Evolutionary conservation across 1,140 invertebrate genomes (phyloP).

Genomic region (Leptoteleia sp.): DNA sequence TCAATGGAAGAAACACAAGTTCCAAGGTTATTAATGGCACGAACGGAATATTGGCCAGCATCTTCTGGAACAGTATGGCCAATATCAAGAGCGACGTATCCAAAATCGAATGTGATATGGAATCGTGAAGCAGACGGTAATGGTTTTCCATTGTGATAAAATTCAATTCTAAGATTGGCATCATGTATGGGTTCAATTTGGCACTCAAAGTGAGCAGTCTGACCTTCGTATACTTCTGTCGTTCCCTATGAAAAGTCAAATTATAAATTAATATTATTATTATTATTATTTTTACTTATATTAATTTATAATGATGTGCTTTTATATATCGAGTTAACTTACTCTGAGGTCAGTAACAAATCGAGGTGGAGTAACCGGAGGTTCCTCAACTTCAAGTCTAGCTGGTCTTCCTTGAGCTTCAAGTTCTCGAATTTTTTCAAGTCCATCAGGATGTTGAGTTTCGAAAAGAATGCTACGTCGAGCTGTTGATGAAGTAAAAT

Average conservation of each 20-base stretch:
- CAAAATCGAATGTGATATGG: constrained; percentile 97
- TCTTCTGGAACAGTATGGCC: constrained; percentile 94
- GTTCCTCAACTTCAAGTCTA: constrained; percentile 90
- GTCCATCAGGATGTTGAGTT: constrained; percentile 94
- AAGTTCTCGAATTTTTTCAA: constrained; percentile 94
- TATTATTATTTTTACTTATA: too few relatives aligned
- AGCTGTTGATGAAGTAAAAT: constrained; percentile 80
- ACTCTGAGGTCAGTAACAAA: constrained; percentile 89
- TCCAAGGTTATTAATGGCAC: constrained; percentile 93
- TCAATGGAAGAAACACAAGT: constrained; percentile 91
- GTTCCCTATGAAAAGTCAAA: constrained; percentile 83
- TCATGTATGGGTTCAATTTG: constrained; percentile 95
- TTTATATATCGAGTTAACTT: constrained; percentile 21
- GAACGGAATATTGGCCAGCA: constrained; percentile 95
- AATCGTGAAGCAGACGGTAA: constrained; percentile 92
- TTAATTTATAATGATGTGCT: not conserved
- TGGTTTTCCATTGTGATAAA: constrained; percentile 94
- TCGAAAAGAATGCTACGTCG: constrained; percentile 92
- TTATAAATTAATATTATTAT: not conserved
- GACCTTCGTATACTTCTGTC: constrained; percentile 91
- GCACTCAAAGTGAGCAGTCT: constrained; percentile 94
- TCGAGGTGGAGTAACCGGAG: constrained; percentile 88
- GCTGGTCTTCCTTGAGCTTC: constrained; percentile 91
- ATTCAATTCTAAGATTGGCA: constrained; percentile 93
- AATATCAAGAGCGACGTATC: constrained; percentile 96